Base-by-base conservation (phyloP, 2,888 invertebrate genomes). In the Drosophila demipolita region DNA sequence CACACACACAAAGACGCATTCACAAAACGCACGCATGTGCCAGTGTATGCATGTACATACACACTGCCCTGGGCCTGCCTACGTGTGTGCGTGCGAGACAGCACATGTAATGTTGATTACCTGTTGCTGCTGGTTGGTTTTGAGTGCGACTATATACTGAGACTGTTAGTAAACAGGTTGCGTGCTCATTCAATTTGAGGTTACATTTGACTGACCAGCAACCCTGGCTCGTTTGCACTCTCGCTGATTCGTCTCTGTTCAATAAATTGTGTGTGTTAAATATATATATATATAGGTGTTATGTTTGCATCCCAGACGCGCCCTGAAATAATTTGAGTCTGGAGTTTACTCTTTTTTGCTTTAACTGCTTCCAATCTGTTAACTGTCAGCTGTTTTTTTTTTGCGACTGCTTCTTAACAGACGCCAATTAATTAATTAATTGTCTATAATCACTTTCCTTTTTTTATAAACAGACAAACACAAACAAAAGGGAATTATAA, bases 71-170 rank as follows among this genome's bases (percentile, higher is more conserved):
- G 38, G 8, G 45, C 52, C 29, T 17, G 49, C 26, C 23, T 73
- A 66, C 53, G 75, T 64, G 68, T 40, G 72, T 60, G 65, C 48
- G 72, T 73, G 75, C 36, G 72, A 71, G 74, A 75, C 54, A 58
- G 53, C 33, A 75, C 78, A 45, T 80, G 76, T 85, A 87, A 87
- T 82, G 85, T 84, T 82, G 82, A 82, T 58, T 83, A 84, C 87
- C 83, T 84, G 83, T 84, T 83, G 80, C 80, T 63, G 49, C 42
- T 53, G 70, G 36, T 71, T 45, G 42, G 58, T 48, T 55, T 9
- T 63, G 40, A 40, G 32, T 55, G 32, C 17, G 42, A 26, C 48
- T 54, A 17, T 35, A 29, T 23, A 17, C 32, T 26, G 58, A 11
- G 49, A 29, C 50, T 50, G 23, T 33, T 57, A 52, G 35, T 50